Base-by-base conservation (phyloP, 1,140 invertebrate genomes). In the Aradophagus sp. region DNA sequence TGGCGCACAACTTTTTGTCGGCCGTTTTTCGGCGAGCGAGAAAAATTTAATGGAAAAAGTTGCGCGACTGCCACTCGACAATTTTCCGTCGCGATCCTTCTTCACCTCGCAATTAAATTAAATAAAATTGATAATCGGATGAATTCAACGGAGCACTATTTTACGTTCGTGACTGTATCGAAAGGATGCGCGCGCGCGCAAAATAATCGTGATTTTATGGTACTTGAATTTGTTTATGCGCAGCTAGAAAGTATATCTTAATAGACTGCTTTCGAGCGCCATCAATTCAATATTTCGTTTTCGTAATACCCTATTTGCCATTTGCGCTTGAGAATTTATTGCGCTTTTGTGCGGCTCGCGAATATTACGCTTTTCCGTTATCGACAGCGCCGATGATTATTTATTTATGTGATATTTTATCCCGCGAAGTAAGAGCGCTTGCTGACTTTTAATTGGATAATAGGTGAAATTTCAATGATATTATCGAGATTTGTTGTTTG, bases 221-320 rank as follows among this genome's bases (percentile, higher is more conserved):
- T 11, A n/a, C 1, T 5, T 26, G 32, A 44, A 62, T 62, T 62
- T 62, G 47, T 62, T 45, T 36, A 42, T 29, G 23, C 23, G 14
- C 26, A 26, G 20, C n/a, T 53, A 53, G 59, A 53, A 63, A 53
- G 59, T 63, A 63, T 63, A 63, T 63, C 59, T 63, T 53, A 63
- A 52, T 52, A 53, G 59, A 63, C 19, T 23, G 59, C 31, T 63
- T 47, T 44, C 59, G 38, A 53, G n/a, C 38, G 39, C 59, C 39
- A 62, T 62, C 59, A 45, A 53, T 47, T 45, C 26, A 34, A 45
- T 63, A 38, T 45, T 53, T 29, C 15, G 48, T 53, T 53, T 53
- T 53, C 41, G 48, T 47, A 63, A 63, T 63, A 39, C 59, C 32
- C 35, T 38, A 45, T 42, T 63, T 38, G 39, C 39, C 41, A 53